Percentiles rank a stretch among this genome's conserved stretches.
These are phyloP conservation scores for Itoplectis maculator DNA, from an alignment of 2,888 invertebrate genomes.

Conservation along the genomic window DNA sequence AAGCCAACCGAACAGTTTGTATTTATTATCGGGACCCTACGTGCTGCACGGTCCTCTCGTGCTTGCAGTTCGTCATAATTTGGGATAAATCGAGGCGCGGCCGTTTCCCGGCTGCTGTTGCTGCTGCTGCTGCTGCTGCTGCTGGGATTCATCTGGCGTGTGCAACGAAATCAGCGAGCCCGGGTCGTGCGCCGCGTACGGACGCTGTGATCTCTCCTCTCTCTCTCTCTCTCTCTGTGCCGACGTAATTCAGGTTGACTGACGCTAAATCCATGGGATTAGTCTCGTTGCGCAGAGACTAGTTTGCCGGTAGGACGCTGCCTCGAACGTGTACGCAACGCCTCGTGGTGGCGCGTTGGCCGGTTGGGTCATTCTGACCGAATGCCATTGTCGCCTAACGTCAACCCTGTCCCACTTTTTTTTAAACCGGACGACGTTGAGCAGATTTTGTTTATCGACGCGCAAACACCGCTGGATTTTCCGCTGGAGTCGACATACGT, in stretches of 20 bases:
- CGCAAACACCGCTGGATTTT: too few relatives aligned
- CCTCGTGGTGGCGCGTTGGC: slow-evolving; percentile 5
- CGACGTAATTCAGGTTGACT: slow-evolving; percentile 81
- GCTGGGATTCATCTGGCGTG: slow-evolving; percentile 38
- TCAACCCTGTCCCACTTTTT: neutral
- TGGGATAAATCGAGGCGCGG: slow-evolving; percentile 77
- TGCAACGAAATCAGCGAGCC: slow-evolving; percentile 44
- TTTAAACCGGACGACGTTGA: neutral
- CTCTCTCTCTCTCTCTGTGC: slow-evolving; percentile 57
- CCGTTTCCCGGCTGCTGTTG: slow-evolving; percentile 35
- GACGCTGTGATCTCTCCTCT: too few relatives aligned
- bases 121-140: slow-evolving; percentile 12
- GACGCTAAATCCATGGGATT: slow-evolving; percentile 81
- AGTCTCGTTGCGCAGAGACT: slow-evolving; percentile 71
- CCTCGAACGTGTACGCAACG: slow-evolving; percentile 61
- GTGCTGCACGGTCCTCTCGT: slow-evolving; percentile 22
- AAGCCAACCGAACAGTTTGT: slow-evolving; percentile 59
- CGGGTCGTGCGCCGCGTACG: slow-evolving; percentile 5
- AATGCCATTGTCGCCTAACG: slow-evolving; percentile 13
- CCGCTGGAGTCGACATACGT: too few relatives aligned
- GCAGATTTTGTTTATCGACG: too few relatives aligned
- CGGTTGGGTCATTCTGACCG: neutral
- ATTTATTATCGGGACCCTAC: slow-evolving; percentile 65
- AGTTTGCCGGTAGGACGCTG: slow-evolving; percentile 40
- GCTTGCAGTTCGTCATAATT: slow-evolving; percentile 79